These are phyloP conservation scores for Pogonocherus hispidulus DNA, from an alignment of 2,888 invertebrate species.

Conservation along the genomic window DNA sequence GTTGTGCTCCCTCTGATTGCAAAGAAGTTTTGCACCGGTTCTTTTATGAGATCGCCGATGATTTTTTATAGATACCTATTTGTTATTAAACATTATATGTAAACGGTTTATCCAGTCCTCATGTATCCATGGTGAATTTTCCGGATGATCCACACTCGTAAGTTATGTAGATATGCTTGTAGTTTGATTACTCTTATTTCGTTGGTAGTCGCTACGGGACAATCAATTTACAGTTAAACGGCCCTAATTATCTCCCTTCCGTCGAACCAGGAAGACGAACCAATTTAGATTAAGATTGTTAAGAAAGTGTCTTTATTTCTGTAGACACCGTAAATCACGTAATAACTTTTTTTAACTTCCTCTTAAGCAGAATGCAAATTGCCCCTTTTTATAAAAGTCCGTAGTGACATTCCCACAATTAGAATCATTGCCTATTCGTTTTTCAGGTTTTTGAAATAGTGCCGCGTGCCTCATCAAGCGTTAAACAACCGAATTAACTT, in stretches of 20 bases:
- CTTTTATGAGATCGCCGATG: too few relatives aligned
- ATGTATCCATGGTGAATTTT: too few relatives aligned
- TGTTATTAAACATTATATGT: too few relatives aligned
- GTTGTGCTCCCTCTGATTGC: too few relatives aligned
- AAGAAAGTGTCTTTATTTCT: constrained; percentile 45
- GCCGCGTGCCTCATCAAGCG: constrained; percentile 40
- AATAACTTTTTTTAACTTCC: constrained; percentile 50
- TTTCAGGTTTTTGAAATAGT: constrained; percentile 45
- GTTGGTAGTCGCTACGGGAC: too few relatives aligned
- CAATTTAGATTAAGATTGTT: constrained; percentile 52
- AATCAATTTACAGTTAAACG: constrained; percentile 45
- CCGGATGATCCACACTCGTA: too few relatives aligned
- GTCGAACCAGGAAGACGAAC: constrained; percentile 49
- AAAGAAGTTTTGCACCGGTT: too few relatives aligned
- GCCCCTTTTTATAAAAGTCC: constrained; percentile 32
- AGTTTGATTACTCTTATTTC: too few relatives aligned
- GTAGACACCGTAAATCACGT: constrained; percentile 46
- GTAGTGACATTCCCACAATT: constrained; percentile 52
- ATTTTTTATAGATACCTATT: too few relatives aligned
- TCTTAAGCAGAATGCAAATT: constrained; percentile 47
- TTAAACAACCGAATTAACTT: constrained; percentile 41
- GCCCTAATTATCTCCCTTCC: constrained; percentile 45
- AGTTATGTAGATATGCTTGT: too few relatives aligned
- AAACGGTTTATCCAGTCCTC: too few relatives aligned
- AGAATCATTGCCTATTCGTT: constrained; percentile 46